These are phyloP conservation scores for Hermodice carunculata DNA, from an alignment of 2,888 invertebrate genomes.

Conservation along the genomic window DNA sequence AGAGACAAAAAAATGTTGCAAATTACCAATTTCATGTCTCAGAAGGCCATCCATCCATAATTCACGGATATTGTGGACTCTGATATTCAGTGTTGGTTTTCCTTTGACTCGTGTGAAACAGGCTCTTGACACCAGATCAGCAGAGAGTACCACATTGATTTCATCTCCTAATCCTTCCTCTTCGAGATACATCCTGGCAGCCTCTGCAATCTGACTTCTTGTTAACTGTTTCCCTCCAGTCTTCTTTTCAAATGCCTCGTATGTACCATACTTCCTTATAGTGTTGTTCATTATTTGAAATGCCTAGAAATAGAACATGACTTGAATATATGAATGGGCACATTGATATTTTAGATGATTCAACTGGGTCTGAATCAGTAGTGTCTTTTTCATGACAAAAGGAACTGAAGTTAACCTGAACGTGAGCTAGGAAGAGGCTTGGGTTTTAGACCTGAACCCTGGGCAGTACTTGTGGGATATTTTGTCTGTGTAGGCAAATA, in stretches of 20 bases:
- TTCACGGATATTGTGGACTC: slow-evolving; percentile 57
- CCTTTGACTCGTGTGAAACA: slow-evolving; percentile 62
- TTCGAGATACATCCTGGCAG: slow-evolving; percentile 47
- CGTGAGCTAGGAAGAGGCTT: no score
- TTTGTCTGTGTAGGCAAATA: no score
- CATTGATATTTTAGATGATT: no score
- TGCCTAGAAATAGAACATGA: slow-evolving; percentile 48
- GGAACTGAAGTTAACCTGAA: no score
- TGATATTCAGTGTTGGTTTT: slow-evolving; percentile 56
- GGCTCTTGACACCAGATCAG: slow-evolving; percentile 59
- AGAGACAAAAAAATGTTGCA: background rate
- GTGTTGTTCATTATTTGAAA: slow-evolving; percentile 57
- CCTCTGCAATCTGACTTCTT: slow-evolving; percentile 47
- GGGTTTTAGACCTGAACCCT: no score
- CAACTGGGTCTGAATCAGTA: no score
- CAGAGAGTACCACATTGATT: slow-evolving; percentile 41
- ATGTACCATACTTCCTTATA: slow-evolving; percentile 54
- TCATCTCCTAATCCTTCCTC: slow-evolving; percentile 30
- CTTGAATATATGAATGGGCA: no score
- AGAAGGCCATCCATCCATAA: slow-evolving; percentile 62
- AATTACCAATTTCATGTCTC: slow-evolving; percentile 62
- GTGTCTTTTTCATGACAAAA: no score
- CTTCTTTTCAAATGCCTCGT: slow-evolving; percentile 59
- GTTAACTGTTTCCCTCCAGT: slow-evolving; percentile 57
- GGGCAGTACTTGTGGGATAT: no score